phyloP scores from a whole-genome alignment of 2,113 vertebrate genomes.

The Macrotus californicus region DNA sequence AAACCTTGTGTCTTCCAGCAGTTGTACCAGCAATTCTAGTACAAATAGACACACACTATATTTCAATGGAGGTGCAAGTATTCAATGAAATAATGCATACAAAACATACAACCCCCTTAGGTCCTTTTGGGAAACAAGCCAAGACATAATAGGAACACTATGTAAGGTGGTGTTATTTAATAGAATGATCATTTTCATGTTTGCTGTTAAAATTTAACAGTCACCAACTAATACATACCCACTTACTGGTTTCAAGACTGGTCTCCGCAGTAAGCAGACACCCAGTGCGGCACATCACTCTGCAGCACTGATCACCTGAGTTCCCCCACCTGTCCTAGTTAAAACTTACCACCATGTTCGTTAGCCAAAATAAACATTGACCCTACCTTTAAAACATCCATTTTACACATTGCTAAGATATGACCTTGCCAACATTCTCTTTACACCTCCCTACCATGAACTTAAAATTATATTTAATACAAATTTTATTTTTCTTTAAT shows the following conservation, averaged over 20 bases:
- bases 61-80: background rate
- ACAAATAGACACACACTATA: background rate
- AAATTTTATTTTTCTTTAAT: background rate
- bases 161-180: background rate
- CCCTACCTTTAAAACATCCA: slow-evolving; percentile 78
- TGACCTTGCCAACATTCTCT: background rate
- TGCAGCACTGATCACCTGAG: slow-evolving; percentile 69
- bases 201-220: slow-evolving; percentile 51
- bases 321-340: slow-evolving; percentile 75
- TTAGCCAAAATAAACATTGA: slow-evolving; percentile 83
- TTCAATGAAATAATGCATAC: background rate
- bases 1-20: background rate
- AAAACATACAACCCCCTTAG: background rate
- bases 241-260: slow-evolving; percentile 45
- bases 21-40: background rate
- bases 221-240: slow-evolving; percentile 21
- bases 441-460: slow-evolving; percentile 1
- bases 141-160: background rate
- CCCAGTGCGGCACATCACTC: slow-evolving; percentile 55
- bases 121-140: background rate
- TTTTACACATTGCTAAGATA: slow-evolving; percentile 80
- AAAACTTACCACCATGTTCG: slow-evolving; percentile 79
- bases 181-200: background rate
- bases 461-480: slow-evolving; percentile 21
- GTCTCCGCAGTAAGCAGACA: slow-evolving; percentile 45